A percentile compares a stretch with the other conserved stretches of the same genome.
Evolutionary conservation across 2,797 vertebrate species (phyloP).

Genomic region (Eupleurogrammus muticus): DNA sequence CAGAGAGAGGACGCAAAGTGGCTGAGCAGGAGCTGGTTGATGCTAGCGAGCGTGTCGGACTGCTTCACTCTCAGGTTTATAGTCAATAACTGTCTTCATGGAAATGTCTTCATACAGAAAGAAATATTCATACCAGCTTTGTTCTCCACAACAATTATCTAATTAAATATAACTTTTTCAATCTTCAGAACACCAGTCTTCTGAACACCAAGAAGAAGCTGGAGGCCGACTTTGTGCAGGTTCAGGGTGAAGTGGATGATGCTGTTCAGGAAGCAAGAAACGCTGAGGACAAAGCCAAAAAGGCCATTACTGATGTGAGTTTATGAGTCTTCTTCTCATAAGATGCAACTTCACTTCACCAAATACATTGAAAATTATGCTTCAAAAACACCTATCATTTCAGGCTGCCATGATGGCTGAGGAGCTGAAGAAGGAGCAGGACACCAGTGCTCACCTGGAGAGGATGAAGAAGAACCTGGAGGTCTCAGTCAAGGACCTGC

Average conservation of each 20-base stretch:
- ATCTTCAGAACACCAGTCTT: conserved; percentile 67
- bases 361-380: no score
- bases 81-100: not conserved
- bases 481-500: conserved; percentile 90
- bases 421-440: conserved; percentile 94
- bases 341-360: no score
- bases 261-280: conserved; percentile 89
- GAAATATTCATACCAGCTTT: no score
- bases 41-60: conserved; percentile 85
- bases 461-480: conserved; percentile 93
- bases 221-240: conserved; percentile 86
- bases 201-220: conserved; percentile 88
- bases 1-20: conserved; percentile 85
- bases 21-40: conserved; percentile 90
- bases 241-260: conserved; percentile 89
- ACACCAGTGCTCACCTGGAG: conserved; percentile 91
- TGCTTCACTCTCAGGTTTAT: conserved; percentile 84
- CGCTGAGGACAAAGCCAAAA: conserved; percentile 93
- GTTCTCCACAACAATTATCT: not conserved
- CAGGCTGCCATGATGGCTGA: conserved; percentile 96
- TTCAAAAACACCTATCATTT: conserved; percentile 19
- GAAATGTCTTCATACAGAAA: no score
- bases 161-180: not conserved
- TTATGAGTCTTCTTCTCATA: conserved; percentile 45
- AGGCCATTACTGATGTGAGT: conserved; percentile 92